phyloP scores from a whole-genome alignment of 2,797 vertebrate species.

The Gallinago nigripennis region DNA sequence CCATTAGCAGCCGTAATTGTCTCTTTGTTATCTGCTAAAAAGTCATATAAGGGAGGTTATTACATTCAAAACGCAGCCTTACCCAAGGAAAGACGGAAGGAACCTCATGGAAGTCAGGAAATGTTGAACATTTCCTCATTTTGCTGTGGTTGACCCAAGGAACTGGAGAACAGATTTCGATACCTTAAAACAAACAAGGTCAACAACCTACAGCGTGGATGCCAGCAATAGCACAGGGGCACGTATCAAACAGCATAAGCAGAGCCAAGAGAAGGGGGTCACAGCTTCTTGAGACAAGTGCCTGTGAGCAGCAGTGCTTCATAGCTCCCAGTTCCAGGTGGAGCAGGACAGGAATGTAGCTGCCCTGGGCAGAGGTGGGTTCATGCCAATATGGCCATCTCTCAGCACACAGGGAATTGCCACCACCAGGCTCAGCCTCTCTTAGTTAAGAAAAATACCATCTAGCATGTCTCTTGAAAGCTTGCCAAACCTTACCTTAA shows the following conservation, averaged over 20 bases:
- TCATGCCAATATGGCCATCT: not conserved
- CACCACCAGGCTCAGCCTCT: not conserved
- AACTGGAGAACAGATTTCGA: not conserved
- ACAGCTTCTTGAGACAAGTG: not conserved
- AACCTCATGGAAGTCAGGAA: not conserved
- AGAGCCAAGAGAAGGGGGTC: not conserved
- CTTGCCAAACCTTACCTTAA: not conserved
- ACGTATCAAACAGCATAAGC: not conserved
- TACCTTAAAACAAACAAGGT: not conserved
- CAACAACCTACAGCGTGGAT: not conserved
- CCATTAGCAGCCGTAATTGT: slow-evolving; percentile 21
- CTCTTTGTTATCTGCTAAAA: slow-evolving; percentile 26
- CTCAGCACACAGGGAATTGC: not conserved
- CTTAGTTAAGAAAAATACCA: not conserved
- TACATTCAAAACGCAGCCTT: not conserved
- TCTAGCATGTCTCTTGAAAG: not conserved
- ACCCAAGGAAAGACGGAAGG: not conserved
- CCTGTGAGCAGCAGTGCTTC: not conserved
- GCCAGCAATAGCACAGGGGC: not conserved
- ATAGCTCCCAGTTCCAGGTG: not conserved
- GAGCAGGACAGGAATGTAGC: not conserved
- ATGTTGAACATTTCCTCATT: not conserved
- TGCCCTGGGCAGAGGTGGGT: not conserved
- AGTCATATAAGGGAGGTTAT: not conserved
- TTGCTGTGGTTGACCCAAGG: not conserved